Evolutionary conservation across 2,888 invertebrate species (phyloP).

Genomic region (Scaptomyza caliginosa): DNA sequence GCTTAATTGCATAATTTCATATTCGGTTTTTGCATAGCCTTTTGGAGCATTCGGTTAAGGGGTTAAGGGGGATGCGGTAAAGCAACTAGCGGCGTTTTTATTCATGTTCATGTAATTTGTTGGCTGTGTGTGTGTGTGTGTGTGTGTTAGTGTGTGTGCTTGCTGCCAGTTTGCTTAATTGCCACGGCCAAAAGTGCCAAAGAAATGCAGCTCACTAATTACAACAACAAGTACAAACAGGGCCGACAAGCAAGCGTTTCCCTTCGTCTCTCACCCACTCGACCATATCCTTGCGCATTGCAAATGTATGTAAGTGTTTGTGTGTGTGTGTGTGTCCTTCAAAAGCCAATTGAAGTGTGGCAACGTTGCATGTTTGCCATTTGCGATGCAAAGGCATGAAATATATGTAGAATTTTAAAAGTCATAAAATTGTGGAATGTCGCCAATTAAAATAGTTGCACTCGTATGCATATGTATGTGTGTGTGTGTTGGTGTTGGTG

Average conservation of each 20-base stretch:
- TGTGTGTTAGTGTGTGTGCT: conserved; percentile 9
- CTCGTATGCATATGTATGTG: conserved; percentile 26
- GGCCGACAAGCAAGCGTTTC: conserved; percentile 39
- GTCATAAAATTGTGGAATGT: conserved; percentile 83
- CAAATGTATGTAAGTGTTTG: conserved; percentile 18
- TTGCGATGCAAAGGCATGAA: conserved; percentile 60
- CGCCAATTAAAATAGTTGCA: conserved; percentile 82
- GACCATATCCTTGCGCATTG: conserved; percentile 51
- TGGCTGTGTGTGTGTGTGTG: conserved; percentile 12
- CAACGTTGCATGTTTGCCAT: conserved; percentile 67
- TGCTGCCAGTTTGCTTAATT: conserved; percentile 64
- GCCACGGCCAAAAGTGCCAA: conserved; percentile 76
- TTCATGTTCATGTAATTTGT: conserved; percentile 25
- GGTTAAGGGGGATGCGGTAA: not conserved
- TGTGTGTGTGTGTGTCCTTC: conserved; percentile 59
- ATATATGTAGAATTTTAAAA: conserved; percentile 81
- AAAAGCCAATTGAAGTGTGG: conserved; percentile 76
- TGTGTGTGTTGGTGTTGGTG: conserved; percentile 30
- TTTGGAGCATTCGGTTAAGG: conserved; percentile 10
- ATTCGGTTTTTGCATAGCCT: conserved; percentile 53
- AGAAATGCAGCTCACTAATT: conserved; percentile 76
- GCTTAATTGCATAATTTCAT: conserved; percentile 72
- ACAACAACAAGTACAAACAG: conserved; percentile 67
- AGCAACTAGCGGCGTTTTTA: not conserved
- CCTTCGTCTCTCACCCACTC: conserved; percentile 10